phyloP scores from a whole-genome alignment of 1,140 invertebrate species.

The Piezodorus guildinii region DNA sequence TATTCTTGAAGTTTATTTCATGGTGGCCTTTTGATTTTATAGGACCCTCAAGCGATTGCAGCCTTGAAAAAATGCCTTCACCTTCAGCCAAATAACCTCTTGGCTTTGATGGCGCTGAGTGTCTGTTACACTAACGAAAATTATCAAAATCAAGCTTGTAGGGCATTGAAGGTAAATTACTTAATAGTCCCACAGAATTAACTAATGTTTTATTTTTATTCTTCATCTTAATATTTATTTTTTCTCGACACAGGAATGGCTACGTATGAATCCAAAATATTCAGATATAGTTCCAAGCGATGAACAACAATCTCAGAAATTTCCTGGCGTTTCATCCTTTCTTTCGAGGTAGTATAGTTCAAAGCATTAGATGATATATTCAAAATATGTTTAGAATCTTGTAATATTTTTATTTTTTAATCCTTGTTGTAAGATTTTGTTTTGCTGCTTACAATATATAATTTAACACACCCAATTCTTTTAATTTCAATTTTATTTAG shows the following conservation, averaged over 20 bases:
- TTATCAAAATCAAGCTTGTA: slow-evolving; percentile 59
- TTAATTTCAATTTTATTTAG: too few relatives aligned
- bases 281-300: slow-evolving; percentile 46
- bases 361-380: too few relatives aligned
- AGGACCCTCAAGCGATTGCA: slow-evolving; percentile 74
- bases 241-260: slow-evolving; percentile 53
- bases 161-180: slow-evolving; percentile 41
- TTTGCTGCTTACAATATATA: too few relatives aligned
- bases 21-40: too few relatives aligned
- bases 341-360: background rate
- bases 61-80: slow-evolving; percentile 76
- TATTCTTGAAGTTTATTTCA: too few relatives aligned
- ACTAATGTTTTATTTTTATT: background rate
- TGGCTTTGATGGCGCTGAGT: slow-evolving; percentile 79
- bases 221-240: background rate
- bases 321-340: background rate
- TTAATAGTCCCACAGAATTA: background rate
- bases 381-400: too few relatives aligned
- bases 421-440: too few relatives aligned
- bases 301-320: background rate
- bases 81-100: slow-evolving; percentile 67
- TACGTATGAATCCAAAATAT: slow-evolving; percentile 77
- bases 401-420: too few relatives aligned
- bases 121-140: slow-evolving; percentile 95
- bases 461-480: too few relatives aligned